These are phyloP conservation scores for Oryzias dopingdopingensis DNA, from an alignment of 2,797 vertebrate genomes.

Conservation along the genomic window DNA sequence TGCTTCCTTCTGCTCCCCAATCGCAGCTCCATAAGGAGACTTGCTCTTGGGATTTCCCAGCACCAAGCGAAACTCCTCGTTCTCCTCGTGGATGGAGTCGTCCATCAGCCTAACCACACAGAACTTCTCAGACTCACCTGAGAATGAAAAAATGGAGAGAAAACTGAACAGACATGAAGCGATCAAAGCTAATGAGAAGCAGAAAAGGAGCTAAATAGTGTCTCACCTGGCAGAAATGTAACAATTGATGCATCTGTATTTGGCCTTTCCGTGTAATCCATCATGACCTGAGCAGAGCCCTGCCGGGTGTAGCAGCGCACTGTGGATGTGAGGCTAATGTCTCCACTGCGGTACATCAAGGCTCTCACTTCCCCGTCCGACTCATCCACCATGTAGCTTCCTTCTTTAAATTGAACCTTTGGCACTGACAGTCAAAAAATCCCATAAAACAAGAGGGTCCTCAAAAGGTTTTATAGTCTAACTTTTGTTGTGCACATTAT, in stretches of 20 bases:
- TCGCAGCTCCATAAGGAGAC: constrained; percentile 76
- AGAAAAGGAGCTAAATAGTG: background rate
- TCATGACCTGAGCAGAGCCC: constrained; percentile 84
- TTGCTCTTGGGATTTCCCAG: constrained; percentile 82
- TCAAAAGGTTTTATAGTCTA: background rate
- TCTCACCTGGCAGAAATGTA: constrained; percentile 81
- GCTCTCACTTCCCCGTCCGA: constrained; percentile 73
- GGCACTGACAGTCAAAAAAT: constrained; percentile 70
- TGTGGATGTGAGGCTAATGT: constrained; percentile 75
- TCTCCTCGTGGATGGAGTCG: constrained; percentile 82
- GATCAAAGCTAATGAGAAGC: background rate
- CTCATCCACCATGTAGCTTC: constrained; percentile 79
- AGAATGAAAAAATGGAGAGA: background rate
- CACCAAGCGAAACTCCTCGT: constrained; percentile 84
- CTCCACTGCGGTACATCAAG: constrained; percentile 79
- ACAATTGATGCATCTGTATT: constrained; percentile 81
- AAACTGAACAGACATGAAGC: background rate
- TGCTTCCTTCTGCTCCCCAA: constrained; percentile 83
- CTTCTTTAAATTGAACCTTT: constrained; percentile 83
- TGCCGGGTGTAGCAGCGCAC: constrained; percentile 82
- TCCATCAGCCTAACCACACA: constrained; percentile 83
- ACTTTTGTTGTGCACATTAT: background rate
- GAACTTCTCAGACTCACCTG: constrained; percentile 85
- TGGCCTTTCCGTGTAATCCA: constrained; percentile 83
- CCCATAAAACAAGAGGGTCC: background rate